phyloP scores from a whole-genome alignment of 2,888 invertebrate species.

The Platycheirus albimanus region DNA sequence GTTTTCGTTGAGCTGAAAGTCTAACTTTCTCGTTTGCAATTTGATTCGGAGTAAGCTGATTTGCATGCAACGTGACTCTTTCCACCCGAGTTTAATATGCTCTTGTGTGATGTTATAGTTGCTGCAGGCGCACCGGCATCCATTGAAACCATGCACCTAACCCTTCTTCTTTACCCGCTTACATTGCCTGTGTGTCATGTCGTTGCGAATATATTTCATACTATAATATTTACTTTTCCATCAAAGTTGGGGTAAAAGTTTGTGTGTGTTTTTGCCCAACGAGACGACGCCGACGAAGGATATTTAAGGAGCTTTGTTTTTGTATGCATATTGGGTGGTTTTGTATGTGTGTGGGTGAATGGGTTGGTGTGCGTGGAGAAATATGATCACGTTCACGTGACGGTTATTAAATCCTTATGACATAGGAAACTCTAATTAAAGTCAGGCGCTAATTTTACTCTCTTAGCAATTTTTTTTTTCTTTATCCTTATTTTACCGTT shows the following conservation, averaged over 20 bases:
- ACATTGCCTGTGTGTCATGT: too few relatives aligned
- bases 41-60: slow-evolving; percentile 55
- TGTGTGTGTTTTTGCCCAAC: slow-evolving; percentile 52
- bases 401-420: slow-evolving; percentile 62
- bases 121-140: slow-evolving; percentile 41
- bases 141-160: slow-evolving; percentile 2
- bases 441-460: slow-evolving; percentile 62
- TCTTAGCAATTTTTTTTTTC: slow-evolving; percentile 8
- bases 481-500: slow-evolving; percentile 33
- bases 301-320: slow-evolving; percentile 35
- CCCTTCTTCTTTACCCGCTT: neutral
- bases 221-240: slow-evolving; percentile 72
- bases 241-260: slow-evolving; percentile 69
- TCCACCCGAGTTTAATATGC: slow-evolving; percentile 51
- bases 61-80: slow-evolving; percentile 64
- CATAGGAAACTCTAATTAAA: slow-evolving; percentile 66
- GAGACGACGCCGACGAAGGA: neutral
- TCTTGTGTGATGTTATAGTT: slow-evolving; percentile 41
- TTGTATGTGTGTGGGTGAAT: slow-evolving; percentile 18
- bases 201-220: slow-evolving; percentile 66
- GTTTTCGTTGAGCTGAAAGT: neutral
- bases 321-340: neutral
- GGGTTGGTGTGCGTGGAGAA: slow-evolving; percentile 15
- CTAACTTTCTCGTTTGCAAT: slow-evolving; percentile 55
- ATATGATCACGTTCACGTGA: slow-evolving; percentile 62